Evolutionary conservation across 2,797 vertebrate genomes (phyloP).

Genomic region (Rousettus madagascariensis): DNA sequence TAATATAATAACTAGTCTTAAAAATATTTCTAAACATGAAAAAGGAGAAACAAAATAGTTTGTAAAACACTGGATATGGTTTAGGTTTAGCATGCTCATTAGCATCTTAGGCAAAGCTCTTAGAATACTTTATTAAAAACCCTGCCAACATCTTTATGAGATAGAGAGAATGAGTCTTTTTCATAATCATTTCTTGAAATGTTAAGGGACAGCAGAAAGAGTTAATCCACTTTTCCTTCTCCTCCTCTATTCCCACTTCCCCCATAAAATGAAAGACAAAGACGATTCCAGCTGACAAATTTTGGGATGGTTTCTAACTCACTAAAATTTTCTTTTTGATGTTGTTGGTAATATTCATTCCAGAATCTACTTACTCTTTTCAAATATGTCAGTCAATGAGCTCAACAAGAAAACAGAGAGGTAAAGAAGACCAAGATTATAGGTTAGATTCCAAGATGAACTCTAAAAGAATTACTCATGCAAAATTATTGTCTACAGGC

Average conservation of each 20-base stretch:
- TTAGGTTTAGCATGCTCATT: conserved; percentile 4
- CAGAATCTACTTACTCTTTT: background rate
- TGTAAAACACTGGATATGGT: background rate
- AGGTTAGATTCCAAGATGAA: background rate
- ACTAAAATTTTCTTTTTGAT: background rate
- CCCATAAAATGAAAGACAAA: background rate
- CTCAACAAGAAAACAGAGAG: background rate
- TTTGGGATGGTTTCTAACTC: background rate
- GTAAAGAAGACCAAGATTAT: background rate
- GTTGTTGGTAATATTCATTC: background rate
- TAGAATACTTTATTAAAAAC: conserved; percentile 34
- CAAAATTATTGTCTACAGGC: background rate
- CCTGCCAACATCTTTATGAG: background rate
- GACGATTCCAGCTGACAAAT: background rate
- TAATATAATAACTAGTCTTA: background rate
- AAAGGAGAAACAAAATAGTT: background rate
- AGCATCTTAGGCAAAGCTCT: background rate
- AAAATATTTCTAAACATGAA: conserved; percentile 23
- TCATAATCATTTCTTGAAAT: conserved; percentile 1
- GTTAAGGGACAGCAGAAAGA: background rate
- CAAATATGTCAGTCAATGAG: background rate
- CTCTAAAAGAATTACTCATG: background rate
- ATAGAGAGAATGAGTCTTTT: background rate
- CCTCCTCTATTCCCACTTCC: background rate
- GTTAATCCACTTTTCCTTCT: background rate